Base-by-base conservation (phyloP, 1,140 invertebrate species). In the Camponotus pennsylvanicus region DNA sequence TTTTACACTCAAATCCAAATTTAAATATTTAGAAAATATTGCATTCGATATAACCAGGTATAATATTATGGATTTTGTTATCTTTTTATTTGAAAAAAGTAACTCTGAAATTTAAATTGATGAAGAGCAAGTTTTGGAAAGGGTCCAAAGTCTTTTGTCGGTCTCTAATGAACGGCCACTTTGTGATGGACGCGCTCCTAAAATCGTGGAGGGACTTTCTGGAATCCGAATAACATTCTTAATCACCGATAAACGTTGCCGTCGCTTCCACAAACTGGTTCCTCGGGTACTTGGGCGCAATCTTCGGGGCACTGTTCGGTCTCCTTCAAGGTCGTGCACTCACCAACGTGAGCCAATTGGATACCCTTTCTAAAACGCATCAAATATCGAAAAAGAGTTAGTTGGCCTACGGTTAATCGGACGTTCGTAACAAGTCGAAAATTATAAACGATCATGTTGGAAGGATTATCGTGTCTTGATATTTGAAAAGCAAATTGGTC, bases 191-290 rank as follows among this genome's bases (percentile, higher is more conserved):
- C 52, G 15, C 40, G 70, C 63, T 37, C 52, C 75, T 80, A 86
- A 89, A 88, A 86, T 70, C 57, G 34, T 82, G 70, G 61, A 59
- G 21, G 83, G 49, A 89, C 77, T 40, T 85, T 61, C 61, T 66
- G 87, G 87, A 87, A 90, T 91, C 59, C 70, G 84, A 91, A 91
- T 90, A 90, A 89, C 87, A 5, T 55, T 87, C 42, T 85, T 91
- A 91, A 91, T 91, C 89, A 98, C 96, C 96, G 97, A 95, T 99
- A 99, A 86, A 98, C 98, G 92, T 98, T 98, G 89, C 98, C 98
- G 93, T 99, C 98, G 55, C 97, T 98, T 52, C 98, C 98, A 94
- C 98, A 99, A 82, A 98, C 97, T 15, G 98, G 98, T 93, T 98
- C 96, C 88, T 96, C 96, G 82, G 95, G 93, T n/a, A 96, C 96